A percentile compares a stretch with the other conserved stretches of the same genome.
Conservation (phyloP, 2,888 invertebrate genomes). For the Apamea anceps region DNA sequence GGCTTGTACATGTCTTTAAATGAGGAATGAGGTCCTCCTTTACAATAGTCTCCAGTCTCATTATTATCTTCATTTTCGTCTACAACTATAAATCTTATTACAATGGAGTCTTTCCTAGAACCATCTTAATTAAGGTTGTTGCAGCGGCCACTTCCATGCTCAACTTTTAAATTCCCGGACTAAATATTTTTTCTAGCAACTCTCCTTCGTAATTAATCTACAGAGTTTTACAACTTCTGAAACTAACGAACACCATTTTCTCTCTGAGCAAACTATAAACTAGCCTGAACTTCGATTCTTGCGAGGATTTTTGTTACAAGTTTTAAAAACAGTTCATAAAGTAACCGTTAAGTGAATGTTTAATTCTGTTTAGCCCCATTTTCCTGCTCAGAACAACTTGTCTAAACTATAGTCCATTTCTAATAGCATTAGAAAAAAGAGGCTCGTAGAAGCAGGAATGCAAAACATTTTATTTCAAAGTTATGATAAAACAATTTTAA, state of each 20-base stretch:
- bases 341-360: constrained; percentile 22
- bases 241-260: constrained; percentile 52
- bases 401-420: too few relatives aligned
- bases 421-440: too few relatives aligned
- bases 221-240: constrained; percentile 49
- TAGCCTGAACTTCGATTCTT: constrained; percentile 37
- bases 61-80: constrained; percentile 3
- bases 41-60: neutral
- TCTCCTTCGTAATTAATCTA: constrained; percentile 48
- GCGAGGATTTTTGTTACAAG: constrained; percentile 21
- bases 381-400: constrained; percentile 69
- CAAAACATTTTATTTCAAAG: too few relatives aligned
- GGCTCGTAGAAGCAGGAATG: too few relatives aligned
- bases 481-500: too few relatives aligned
- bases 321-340: constrained; percentile 21
- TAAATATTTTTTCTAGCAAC: constrained; percentile 41
- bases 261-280: constrained; percentile 45
- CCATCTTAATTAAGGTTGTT: constrained; percentile 28
- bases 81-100: neutral
- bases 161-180: constrained; percentile 32
- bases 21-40: neutral
- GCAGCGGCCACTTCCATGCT: constrained; percentile 8
- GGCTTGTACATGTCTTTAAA: neutral
- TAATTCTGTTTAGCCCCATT: constrained; percentile 46
- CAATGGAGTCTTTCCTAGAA: constrained; percentile 8